Base-by-base conservation (phyloP, 1,140 invertebrate species). In the Bombus superbus region DNA sequence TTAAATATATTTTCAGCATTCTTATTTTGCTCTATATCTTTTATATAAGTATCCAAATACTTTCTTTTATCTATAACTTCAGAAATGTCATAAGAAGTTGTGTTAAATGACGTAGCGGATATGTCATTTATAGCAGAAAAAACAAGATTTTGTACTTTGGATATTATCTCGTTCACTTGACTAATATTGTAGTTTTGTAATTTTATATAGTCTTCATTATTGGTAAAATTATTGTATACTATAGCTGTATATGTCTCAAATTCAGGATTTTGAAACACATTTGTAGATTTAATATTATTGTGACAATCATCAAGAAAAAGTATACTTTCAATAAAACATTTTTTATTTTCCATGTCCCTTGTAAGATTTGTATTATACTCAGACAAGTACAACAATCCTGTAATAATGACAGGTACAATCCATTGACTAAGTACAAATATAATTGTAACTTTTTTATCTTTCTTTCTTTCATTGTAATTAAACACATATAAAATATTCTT, bases 371-470 rank as follows among this genome's bases (percentile, higher is more conserved):
- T 81, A n/a, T 76, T 40, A 72, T 85, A 83, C 9, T 86, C 69
- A 22, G 86, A 81, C 11, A 86, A 75, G 53, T 89, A 86, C 32
- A 92, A 44, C 72, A 90, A 73, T 69, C 73, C 83, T 2, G 64
- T 85, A 15, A 92, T 76, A 66, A 90, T 15, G 25, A 91, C 77
- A 25, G 91, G 88, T n/a, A 90, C 28, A 18, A 92, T 66, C 91
- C 91, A 92, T 28, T 92, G 86, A 57, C 53, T 85, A 11, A 85
- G 57, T 28, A 92, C n/a, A 71, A 86, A 83, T 13, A 89, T 57
- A 11, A 32, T 22, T 15, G 38, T 59, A 53, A 80, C 35, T 18
- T 32, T 86, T 72, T 81, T 83, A 64, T 53, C 35, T 32, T 40
- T 38, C 15, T 75, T 85, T 4, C n/a, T n/a, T 53, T 18, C 40